These are phyloP conservation scores for Platysteira castanea DNA, from an alignment of 2,113 vertebrate genomes.

Conservation along the genomic window DNA sequence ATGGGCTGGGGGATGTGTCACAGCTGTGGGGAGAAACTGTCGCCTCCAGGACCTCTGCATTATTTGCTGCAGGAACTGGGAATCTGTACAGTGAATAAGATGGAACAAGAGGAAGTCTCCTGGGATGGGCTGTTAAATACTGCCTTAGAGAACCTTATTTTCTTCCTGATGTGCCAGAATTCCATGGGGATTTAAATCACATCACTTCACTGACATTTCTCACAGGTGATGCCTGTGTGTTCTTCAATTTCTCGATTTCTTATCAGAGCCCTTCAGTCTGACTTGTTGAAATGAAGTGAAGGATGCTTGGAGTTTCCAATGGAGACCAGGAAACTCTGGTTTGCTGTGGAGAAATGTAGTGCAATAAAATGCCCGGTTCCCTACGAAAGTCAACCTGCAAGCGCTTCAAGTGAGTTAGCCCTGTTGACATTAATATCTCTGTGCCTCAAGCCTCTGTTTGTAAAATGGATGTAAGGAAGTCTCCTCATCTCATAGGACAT, in stretches of 20 bases:
- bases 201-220: constrained; percentile 9
- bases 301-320: background rate
- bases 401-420: background rate
- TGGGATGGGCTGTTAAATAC: constrained; percentile 8
- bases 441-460: background rate
- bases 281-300: constrained; percentile 20
- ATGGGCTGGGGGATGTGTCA: background rate
- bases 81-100: background rate
- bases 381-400: background rate
- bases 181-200: background rate
- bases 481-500: background rate
- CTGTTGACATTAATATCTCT: background rate
- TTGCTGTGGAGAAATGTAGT: background rate
- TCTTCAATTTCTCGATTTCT: constrained; percentile 32
- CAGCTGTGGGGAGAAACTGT: background rate
- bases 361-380: background rate
- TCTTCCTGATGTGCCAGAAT: background rate
- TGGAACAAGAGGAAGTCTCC: background rate
- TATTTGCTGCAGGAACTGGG: background rate
- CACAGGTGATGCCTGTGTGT: constrained; percentile 3
- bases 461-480: background rate
- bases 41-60: background rate
- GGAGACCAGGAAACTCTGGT: background rate
- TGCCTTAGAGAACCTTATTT: background rate
- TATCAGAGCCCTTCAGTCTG: background rate